Percentiles rank a stretch among this genome's conserved stretches.
phyloP scores from a whole-genome alignment of 2,113 vertebrate genomes.

The Rhea americana region DNA sequence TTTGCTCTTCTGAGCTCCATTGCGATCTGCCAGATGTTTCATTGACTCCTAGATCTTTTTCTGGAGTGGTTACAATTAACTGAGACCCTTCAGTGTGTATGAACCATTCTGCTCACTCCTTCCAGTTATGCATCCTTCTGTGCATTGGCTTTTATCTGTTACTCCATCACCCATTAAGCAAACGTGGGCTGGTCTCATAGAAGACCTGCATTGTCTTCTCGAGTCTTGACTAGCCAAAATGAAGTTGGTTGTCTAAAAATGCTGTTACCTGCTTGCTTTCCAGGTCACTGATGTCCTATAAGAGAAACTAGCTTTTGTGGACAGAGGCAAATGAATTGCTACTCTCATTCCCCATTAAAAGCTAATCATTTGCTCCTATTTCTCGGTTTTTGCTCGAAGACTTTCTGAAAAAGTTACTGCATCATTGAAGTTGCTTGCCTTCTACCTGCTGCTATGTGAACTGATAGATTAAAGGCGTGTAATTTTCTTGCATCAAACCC shows the following conservation, averaged over 20 bases:
- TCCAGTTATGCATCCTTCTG: background rate
- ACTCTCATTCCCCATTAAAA: background rate
- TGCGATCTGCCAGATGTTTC: slow-evolving; percentile 72
- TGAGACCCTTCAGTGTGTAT: slow-evolving; percentile 20
- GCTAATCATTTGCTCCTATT: background rate
- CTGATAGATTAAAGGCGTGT: fast-evolving
- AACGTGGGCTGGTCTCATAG: fast-evolving
- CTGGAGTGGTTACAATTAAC: slow-evolving; percentile 50
- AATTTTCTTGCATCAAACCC: fast-evolving
- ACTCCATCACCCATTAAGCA: background rate
- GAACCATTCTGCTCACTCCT: slow-evolving; percentile 46
- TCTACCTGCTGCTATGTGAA: background rate
- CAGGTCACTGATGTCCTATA: fast-evolving
- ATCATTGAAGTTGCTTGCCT: background rate
- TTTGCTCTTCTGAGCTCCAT: slow-evolving; percentile 26
- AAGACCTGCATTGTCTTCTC: background rate
- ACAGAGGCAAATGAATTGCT: background rate
- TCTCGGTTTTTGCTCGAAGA: background rate
- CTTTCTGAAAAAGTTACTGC: background rate
- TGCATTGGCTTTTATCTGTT: background rate
- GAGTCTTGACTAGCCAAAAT: background rate
- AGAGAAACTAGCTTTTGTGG: background rate
- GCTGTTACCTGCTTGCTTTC: background rate
- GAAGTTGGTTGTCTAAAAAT: background rate
- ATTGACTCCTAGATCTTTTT: slow-evolving; percentile 53